Evolutionary conservation across 2,113 vertebrate species (phyloP), one percentile per base, ranked within the genome.

Genomic region (Hippolais icterina): DNA sequence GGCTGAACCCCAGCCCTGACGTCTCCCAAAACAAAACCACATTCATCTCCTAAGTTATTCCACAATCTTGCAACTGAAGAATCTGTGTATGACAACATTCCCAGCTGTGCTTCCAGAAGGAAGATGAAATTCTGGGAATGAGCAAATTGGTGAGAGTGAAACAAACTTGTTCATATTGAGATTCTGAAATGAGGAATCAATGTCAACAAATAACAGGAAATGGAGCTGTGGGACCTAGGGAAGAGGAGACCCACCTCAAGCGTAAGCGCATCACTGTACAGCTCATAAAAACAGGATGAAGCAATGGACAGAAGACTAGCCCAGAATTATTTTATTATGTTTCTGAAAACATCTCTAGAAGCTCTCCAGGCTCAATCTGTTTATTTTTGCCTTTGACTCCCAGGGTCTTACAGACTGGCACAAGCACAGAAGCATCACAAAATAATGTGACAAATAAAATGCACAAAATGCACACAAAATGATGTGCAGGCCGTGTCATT

Each of bases 21-120:
- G 0, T 44, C 94, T 93, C 77, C 74, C 90, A 76, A 68, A 94
- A 74, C 76, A 96, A 94, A 93, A 68, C 69, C 88, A 86, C 68
- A 63, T 33, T 66, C 16, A 66, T 77, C 25, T 64, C 88, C 70
- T 93, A 65, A 91, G 61, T 88, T 90, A 93, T 93, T 92, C 61
- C 84, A 86, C 87, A 93, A 80, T 64, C 20, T 8, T 70, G 61
- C 37, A 90, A 44, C 59, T 77, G 66, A 89, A 92, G 79, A 87
- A 90, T 87, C n/a, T 61, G 57, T 75, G 41, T 74, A 61, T 37
- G 89, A 86, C 72, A 93, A 92, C 35, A 89, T n/a, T 86, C 77
- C 74, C 82, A 97, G 89, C 56, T 95, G 89, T 3, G 6, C 54
- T 65, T 88, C 71, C 74, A 92, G 42, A 86, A 83, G 65, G 60